Percentiles rank a stretch among this genome's conserved stretches.
Evolutionary conservation across 2,113 vertebrate species (phyloP).

Genomic region (Austrofundulus limnaeus): DNA sequence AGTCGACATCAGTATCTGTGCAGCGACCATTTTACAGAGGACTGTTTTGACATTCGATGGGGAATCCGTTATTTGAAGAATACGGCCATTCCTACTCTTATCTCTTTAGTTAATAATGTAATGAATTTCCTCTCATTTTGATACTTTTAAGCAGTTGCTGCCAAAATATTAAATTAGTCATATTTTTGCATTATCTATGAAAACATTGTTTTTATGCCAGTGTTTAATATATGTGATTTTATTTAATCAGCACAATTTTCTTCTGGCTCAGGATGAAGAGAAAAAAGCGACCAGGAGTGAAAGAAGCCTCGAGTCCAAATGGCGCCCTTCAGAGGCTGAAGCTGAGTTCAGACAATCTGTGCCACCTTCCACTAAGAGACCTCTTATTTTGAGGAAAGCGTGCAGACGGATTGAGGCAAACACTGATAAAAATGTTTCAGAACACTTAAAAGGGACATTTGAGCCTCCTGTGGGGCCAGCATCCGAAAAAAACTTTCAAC

Average conservation of each 20-base stretch:
- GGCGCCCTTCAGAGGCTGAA: constrained; percentile 14
- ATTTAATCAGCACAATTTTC: neutral
- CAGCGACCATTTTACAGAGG: constrained; percentile 87
- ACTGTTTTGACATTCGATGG: constrained; percentile 88
- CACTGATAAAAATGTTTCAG: neutral
- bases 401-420: constrained; percentile 37
- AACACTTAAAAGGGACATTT: constrained; percentile 10
- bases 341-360: constrained; percentile 19
- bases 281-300: constrained; percentile 15
- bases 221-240: neutral
- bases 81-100: constrained; percentile 85
- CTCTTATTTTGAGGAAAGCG: constrained; percentile 69
- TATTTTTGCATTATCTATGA: no score
- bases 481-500: neutral
- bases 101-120: constrained; percentile 75
- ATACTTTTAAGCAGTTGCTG: neutral
- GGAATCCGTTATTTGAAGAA: constrained; percentile 88
- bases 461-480: constrained; percentile 9
- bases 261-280: constrained; percentile 53
- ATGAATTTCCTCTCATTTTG: constrained; percentile 31
- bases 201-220: neutral
- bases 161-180: neutral
- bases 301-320: constrained; percentile 38
- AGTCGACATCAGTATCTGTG: constrained; percentile 89
- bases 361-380: constrained; percentile 43